A percentile compares a stretch with the other conserved stretches of the same genome.
phyloP scores from a whole-genome alignment of 2,113 vertebrate species.

The Centropus unirufus region DNA sequence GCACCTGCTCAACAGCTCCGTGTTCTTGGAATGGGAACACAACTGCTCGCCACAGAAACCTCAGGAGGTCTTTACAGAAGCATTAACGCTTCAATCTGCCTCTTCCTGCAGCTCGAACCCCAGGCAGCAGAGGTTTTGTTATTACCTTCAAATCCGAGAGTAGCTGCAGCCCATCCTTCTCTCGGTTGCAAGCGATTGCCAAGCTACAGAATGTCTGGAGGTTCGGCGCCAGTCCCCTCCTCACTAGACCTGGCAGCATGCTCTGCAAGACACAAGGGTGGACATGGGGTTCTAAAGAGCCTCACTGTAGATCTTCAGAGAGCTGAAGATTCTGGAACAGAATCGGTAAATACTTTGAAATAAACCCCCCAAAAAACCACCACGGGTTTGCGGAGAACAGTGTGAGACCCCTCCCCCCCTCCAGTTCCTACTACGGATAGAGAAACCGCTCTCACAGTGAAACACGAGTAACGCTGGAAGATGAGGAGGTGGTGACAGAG shows the following conservation, averaged over 20 bases:
- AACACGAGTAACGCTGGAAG: not conserved
- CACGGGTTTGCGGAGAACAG: not conserved
- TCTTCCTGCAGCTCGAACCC: not conserved
- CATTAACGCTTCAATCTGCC: not conserved
- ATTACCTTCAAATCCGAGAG: slow-evolving; percentile 90
- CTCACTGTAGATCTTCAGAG: not conserved
- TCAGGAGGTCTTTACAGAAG: not conserved
- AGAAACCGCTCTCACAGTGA: not conserved
- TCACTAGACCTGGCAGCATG: slow-evolving; percentile 79
- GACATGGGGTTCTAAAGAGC: not conserved
- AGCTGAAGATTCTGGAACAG: not conserved
- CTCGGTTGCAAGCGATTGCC: slow-evolving; percentile 83
- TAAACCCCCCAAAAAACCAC: not conserved
- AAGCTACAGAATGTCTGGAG: slow-evolving; percentile 87
- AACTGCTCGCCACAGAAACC: not conserved
- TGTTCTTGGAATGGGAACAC: not conserved
- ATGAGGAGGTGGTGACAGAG: not conserved
- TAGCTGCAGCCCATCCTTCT: slow-evolving; percentile 85
- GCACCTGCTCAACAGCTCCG: not conserved
- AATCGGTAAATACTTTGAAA: not conserved
- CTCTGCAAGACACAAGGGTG: slow-evolving; percentile 71
- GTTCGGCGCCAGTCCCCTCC: slow-evolving; percentile 78
- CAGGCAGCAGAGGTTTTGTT: not conserved
- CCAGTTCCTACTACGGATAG: not conserved
- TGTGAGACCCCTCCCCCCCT: not conserved